These are phyloP conservation scores for Homarus americanus DNA, from an alignment of 1,140 invertebrate species.

Conservation along the genomic window DNA sequence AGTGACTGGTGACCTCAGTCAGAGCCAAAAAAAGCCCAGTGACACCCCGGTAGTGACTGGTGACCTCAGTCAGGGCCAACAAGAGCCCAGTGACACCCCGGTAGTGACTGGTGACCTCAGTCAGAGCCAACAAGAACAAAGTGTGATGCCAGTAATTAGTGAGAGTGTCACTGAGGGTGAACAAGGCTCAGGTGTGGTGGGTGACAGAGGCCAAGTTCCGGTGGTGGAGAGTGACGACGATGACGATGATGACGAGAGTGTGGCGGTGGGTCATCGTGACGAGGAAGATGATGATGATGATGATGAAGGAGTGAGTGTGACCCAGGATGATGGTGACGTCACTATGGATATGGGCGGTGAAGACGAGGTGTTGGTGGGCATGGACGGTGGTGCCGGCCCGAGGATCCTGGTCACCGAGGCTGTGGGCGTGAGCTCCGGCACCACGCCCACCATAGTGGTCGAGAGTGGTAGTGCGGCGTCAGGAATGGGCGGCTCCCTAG, in stretches of 20 bases:
- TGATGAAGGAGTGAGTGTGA: neutral
- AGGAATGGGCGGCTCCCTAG: conserved; percentile 18
- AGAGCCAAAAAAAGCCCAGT: neutral
- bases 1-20: no score
- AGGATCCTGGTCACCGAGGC: conserved; percentile 29
- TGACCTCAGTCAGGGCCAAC: neutral
- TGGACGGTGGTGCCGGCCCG: neutral
- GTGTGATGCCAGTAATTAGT: conserved; percentile 4
- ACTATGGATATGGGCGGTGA: no score
- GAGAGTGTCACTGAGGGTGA: neutral
- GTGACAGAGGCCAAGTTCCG: neutral
- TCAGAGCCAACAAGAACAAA: neutral
- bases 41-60: neutral
- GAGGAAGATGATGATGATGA: conserved; percentile 12
- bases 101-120: neutral
- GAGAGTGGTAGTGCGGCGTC: conserved; percentile 44
- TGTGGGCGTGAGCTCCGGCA: neutral
- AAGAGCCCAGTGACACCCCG: neutral
- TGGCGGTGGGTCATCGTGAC: conserved; percentile 4
- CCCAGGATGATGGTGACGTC: no score
- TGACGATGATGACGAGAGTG: neutral
- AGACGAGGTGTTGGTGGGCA: neutral
- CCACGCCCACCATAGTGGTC: conserved; percentile 33
- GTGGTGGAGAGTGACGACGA: neutral
- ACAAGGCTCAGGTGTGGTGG: neutral